A percentile compares a stretch with the other conserved stretches of the same genome.
These are phyloP conservation scores for Microctenopoma steveboyesi DNA, from an alignment of 2,797 vertebrate species.

Conservation along the genomic window DNA sequence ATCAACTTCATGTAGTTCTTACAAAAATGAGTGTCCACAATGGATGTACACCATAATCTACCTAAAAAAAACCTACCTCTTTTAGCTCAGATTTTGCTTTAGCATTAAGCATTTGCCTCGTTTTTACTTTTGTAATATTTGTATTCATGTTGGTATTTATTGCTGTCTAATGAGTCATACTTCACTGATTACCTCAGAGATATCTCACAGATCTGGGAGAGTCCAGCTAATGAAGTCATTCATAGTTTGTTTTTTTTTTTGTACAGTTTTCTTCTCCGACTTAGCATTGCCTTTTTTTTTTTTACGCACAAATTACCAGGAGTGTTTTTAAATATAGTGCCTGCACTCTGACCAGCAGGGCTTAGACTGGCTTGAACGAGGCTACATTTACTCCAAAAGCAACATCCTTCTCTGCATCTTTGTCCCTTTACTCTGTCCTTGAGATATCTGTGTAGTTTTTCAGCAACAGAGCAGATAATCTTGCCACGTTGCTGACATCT, in stretches of 20 bases:
- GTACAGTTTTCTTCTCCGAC: constrained; percentile 63
- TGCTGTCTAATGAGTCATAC: constrained; percentile 86
- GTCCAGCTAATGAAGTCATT: constrained; percentile 84
- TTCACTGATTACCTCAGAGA: constrained; percentile 85
- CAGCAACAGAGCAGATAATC: constrained; percentile 20
- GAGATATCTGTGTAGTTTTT: constrained; percentile 15
- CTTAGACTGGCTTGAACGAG: constrained; percentile 58
- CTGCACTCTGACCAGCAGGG: constrained; percentile 71
- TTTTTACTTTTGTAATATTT: constrained; percentile 87
- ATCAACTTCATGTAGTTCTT: constrained; percentile 78
- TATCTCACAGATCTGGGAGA: constrained; percentile 83
- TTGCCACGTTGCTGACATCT: constrained; percentile 34
- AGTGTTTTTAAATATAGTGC: constrained; percentile 76
- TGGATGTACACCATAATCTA: constrained; percentile 84
- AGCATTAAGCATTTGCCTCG: constrained; percentile 84
- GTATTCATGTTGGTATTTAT: constrained; percentile 89
- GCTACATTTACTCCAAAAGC: constrained; percentile 54
- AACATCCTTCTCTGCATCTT: constrained; percentile 36
- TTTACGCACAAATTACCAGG: constrained; percentile 73
- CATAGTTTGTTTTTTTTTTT: constrained; percentile 60
- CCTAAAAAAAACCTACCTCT: constrained; percentile 82
- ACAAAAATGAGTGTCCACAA: constrained; percentile 76
- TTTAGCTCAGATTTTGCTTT: constrained; percentile 83
- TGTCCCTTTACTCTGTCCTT: constrained; percentile 23
- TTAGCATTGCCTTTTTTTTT: constrained; percentile 67